Evolutionary conservation across 2,888 invertebrate genomes (phyloP), one percentile per base, ranked within the genome.

Genomic region (Rhagonycha lutea): DNA sequence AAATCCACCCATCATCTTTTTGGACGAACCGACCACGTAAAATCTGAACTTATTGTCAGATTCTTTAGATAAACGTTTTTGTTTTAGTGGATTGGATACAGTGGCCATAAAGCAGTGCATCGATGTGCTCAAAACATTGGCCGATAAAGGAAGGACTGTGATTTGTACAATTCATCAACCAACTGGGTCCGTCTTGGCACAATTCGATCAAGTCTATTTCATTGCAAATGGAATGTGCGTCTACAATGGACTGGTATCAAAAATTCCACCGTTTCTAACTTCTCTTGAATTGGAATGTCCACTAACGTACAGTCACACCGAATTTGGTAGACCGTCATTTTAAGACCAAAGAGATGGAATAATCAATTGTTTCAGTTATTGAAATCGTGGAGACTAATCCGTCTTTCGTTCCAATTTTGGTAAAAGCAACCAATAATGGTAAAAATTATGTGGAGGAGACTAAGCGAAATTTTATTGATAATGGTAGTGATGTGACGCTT

Each of bases 121-220:
- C 24, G 90, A 91, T 3, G 87, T 95, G 2, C 88, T 95, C 12
- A 91, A 93, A 79, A 89, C 92, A 18, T 89, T 95, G 70, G 93
- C 94, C 0, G 89, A 91, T 14, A 90, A 92, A 82, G 95, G 94
- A 7, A 88, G 94, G 71, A 94, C 94, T 5, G 92, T 95, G 72
- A 90, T 95, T 78, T 94, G 94, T 86, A 95, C 95, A 0, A 92
- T 95, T 74, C 95, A 95, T 86, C 95, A 95, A 83, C 95, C 95
- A 0, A 93, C 93, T 5, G 94, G 95, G 0, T 92, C 93, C 12
- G 89, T 95, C 63, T 94, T 95, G 85, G 89, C 93, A 70, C 91
- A 92, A 83, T 95, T 95, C 85, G 94, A 95, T 81, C 91, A 91
- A 88, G 90, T 90, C 4, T 87, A 87, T 77, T 83, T 92, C 83